Evolutionary conservation across 2,113 vertebrate species (phyloP).

Genomic region (Pedetes capensis): DNA sequence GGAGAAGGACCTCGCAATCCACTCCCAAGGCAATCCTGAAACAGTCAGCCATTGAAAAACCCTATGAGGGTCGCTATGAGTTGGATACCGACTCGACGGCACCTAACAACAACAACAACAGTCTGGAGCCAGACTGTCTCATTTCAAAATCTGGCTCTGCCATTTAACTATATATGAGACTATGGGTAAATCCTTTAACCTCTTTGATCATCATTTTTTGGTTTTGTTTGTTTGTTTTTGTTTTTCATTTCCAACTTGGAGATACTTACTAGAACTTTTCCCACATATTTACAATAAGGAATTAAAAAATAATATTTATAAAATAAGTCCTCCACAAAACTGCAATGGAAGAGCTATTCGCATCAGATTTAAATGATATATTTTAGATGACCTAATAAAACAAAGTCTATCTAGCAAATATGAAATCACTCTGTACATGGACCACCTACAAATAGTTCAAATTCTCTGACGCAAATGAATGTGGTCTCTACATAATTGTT

Average conservation of each 20-base stretch:
- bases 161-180: not conserved
- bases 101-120: too few species aligned
- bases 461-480: constrained; percentile 1
- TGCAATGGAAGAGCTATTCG: not conserved
- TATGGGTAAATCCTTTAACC: not conserved
- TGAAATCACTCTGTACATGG: not conserved
- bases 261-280: not conserved
- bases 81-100: too few species aligned
- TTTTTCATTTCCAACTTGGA: not conserved
- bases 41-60: too few species aligned
- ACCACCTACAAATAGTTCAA: not conserved
- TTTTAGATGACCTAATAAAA: not conserved
- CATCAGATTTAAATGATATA: not conserved
- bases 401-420: not conserved
- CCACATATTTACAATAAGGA: not conserved
- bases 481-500: not conserved
- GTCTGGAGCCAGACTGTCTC: not conserved
- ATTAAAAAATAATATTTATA: not conserved
- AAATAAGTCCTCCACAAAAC: constrained; percentile 21
- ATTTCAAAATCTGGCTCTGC: not conserved
- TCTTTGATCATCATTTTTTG: not conserved
- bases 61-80: too few species aligned
- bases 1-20: too few species aligned
- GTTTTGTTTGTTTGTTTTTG: not conserved
- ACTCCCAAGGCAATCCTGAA: too few species aligned